phyloP scores from a whole-genome alignment of 2,113 vertebrate genomes.

The Myxocyprinus asiaticus region DNA sequence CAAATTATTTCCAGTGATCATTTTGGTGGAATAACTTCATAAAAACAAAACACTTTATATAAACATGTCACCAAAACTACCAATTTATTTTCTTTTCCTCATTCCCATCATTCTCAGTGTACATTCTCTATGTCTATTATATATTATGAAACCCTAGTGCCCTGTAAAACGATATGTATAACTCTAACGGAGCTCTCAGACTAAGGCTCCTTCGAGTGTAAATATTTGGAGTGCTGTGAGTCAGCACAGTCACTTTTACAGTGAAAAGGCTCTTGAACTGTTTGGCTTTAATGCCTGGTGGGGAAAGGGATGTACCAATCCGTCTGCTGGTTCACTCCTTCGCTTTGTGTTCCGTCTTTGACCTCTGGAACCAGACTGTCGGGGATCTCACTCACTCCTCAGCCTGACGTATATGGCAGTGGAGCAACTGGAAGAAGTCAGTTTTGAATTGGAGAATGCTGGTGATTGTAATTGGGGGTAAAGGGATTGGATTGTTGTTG shows the following conservation, averaged over 20 bases:
- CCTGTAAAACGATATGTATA: constrained; percentile 56
- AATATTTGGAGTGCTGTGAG: constrained; percentile 71
- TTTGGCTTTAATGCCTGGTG: constrained; percentile 42
- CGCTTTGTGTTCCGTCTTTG: constrained; percentile 23
- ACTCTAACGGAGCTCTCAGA: constrained; percentile 58
- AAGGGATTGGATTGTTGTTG: background rate
- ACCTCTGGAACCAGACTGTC: constrained; percentile 11
- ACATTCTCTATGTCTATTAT: constrained; percentile 46
- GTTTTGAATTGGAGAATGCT: constrained; percentile 12
- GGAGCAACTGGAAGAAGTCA: constrained; percentile 18
- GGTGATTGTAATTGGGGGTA: constrained; percentile 31
- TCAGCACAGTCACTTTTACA: constrained; percentile 53
- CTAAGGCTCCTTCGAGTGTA: constrained; percentile 64
- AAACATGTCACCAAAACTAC: background rate
- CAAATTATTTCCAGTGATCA: background rate
- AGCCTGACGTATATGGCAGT: constrained; percentile 12
- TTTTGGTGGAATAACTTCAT: background rate
- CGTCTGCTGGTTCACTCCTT: constrained; percentile 17
- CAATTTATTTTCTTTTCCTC: background rate
- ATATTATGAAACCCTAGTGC: constrained; percentile 53
- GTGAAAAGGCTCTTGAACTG: constrained; percentile 65
- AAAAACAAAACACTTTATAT: constrained; percentile 18
- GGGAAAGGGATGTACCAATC: constrained; percentile 41
- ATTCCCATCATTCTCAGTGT: constrained; percentile 35
- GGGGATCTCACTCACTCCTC: constrained; percentile 9